phyloP scores from a whole-genome alignment of 2,797 vertebrate species.

The Pipistrellus nathusii region DNA sequence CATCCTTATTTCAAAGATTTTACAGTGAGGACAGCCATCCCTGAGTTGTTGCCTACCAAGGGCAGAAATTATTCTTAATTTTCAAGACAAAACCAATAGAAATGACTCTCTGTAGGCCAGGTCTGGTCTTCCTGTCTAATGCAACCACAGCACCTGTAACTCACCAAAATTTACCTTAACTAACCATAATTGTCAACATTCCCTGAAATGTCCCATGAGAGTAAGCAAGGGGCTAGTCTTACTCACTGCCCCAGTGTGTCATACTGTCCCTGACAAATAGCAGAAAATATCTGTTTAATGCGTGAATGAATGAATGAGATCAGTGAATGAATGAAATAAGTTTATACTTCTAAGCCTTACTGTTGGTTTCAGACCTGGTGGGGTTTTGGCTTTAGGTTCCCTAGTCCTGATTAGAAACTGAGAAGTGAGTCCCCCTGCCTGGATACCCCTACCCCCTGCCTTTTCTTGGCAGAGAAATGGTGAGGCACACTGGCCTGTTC shows the following conservation, averaged over 20 bases:
- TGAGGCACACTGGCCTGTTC: not conserved
- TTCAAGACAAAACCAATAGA: constrained; percentile 43
- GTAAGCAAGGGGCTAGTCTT: not conserved
- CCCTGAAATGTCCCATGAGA: not conserved
- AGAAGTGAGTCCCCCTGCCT: not conserved
- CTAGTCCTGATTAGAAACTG: not conserved
- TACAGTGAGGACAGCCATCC: not conserved
- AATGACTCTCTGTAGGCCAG: not conserved
- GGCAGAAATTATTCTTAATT: constrained; percentile 24
- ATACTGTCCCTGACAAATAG: not conserved
- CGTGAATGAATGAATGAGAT: not conserved
- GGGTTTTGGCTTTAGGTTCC: not conserved
- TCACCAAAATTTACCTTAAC: not conserved
- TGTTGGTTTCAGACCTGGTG: not conserved
- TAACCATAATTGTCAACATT: not conserved
- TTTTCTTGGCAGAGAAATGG: not conserved
- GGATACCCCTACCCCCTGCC: not conserved
- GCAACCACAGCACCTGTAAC: not conserved
- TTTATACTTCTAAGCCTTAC: not conserved
- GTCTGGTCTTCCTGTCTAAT: not conserved
- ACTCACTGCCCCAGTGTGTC: not conserved
- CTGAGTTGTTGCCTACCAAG: not conserved
- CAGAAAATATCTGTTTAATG: not conserved
- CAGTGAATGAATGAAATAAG: not conserved
- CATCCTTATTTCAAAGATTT: constrained; percentile 27